These are phyloP conservation scores for Macaria notata DNA, from an alignment of 2,888 invertebrate species.

Conservation along the genomic window DNA sequence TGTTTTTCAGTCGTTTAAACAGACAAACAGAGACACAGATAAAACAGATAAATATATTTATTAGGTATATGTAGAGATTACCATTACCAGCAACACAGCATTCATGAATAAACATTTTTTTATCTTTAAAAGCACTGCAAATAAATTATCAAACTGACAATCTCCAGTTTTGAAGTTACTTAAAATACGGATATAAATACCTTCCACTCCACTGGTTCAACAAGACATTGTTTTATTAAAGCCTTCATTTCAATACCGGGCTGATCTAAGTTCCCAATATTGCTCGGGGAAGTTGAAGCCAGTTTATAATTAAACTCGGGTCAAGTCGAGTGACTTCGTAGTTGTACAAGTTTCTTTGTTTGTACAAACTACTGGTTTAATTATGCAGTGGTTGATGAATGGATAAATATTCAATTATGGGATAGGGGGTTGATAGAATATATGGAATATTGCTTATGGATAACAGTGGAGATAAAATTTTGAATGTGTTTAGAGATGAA, in stretches of 20 bases:
- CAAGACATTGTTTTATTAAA: constrained; percentile 21
- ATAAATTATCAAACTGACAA: too few species aligned
- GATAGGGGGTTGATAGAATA: constrained; percentile 18
- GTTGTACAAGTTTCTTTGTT: constrained; percentile 68
- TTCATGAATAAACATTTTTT: too few species aligned
- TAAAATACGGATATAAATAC: too few species aligned
- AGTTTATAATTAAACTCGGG: constrained; percentile 78
- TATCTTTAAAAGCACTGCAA: too few species aligned
- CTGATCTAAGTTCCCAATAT: constrained; percentile 62
- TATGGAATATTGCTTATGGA: constrained; percentile 4
- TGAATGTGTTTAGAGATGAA: too few species aligned
- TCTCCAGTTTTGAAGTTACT: too few species aligned
- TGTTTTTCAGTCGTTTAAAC: too few species aligned
- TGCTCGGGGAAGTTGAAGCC: constrained; percentile 63
- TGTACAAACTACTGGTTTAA: constrained; percentile 62
- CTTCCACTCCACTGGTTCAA: too few species aligned
- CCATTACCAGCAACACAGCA: too few species aligned
- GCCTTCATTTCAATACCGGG: constrained; percentile 48
- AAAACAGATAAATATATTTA: too few species aligned
- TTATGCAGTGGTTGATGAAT: constrained; percentile 57
- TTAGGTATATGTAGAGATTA: too few species aligned
- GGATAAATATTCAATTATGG: constrained; percentile 51
- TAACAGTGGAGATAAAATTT: background rate
- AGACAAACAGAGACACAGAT: too few species aligned
- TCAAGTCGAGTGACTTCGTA: constrained; percentile 70